phyloP scores from a whole-genome alignment of 1,140 invertebrate genomes.

The Bombyx mori region DNA sequence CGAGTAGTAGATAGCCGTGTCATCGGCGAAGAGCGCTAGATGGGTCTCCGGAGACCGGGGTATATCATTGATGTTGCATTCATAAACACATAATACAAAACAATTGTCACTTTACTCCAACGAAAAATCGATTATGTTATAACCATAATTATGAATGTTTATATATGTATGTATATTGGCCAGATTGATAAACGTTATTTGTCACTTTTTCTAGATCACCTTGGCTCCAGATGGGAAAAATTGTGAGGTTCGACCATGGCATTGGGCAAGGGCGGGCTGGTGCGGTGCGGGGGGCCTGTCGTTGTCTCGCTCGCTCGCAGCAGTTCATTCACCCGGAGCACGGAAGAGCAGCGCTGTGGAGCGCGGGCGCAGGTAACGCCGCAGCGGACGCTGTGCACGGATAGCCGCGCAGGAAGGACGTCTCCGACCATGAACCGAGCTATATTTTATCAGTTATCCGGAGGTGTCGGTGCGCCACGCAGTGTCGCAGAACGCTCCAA shows the following conservation, averaged over 20 bases:
- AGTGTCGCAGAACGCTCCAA: slow-evolving; percentile 37
- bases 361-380: slow-evolving; percentile 40
- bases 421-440: slow-evolving; percentile 59
- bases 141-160: too few relatives aligned
- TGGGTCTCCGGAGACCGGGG: too few relatives aligned
- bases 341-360: slow-evolving; percentile 49
- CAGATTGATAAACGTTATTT: too few relatives aligned
- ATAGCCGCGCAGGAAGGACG: slow-evolving; percentile 48
- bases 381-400: slow-evolving; percentile 29
- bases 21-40: too few relatives aligned
- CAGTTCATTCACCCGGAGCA: slow-evolving; percentile 61
- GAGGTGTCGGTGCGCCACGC: slow-evolving; percentile 54
- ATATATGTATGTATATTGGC: too few relatives aligned
- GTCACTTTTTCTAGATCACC: too few relatives aligned
- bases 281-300: slow-evolving; percentile 4
- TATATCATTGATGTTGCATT: too few relatives aligned
- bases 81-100: too few relatives aligned
- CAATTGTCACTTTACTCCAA: too few relatives aligned
- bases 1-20: too few relatives aligned
- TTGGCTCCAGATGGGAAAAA: slow-evolving; percentile 10
- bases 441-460: slow-evolving; percentile 63
- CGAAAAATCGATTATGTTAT: too few relatives aligned
- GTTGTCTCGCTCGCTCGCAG: slow-evolving; percentile 45
- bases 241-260: slow-evolving; percentile 49
- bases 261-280: slow-evolving; percentile 33